These are phyloP conservation scores for Oryzias javanicus DNA, from an alignment of 2,113 vertebrate species.

Conservation along the genomic window DNA sequence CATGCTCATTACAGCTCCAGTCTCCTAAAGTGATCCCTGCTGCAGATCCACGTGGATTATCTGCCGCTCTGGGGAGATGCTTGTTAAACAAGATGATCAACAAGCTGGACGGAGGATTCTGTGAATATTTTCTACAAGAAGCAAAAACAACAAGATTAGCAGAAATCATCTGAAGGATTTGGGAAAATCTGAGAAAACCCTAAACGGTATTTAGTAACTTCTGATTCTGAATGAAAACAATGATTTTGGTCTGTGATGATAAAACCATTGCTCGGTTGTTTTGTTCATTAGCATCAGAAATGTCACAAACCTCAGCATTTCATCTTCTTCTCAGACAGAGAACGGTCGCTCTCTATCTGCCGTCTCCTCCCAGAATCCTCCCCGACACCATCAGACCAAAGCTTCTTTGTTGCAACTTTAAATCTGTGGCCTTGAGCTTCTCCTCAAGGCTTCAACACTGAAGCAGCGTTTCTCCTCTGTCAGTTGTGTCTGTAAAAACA, in stretches of 20 bases:
- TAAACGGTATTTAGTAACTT: no score
- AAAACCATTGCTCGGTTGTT: no score
- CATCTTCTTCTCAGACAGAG: no score
- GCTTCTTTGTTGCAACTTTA: conserved; percentile 22
- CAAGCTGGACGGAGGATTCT: conserved; percentile 1
- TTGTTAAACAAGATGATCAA: conserved; percentile 15
- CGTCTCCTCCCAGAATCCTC: not conserved
- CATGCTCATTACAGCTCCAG: no score
- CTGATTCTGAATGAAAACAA: no score
- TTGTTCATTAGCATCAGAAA: no score
- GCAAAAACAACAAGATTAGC: conserved; percentile 19
- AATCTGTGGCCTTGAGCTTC: conserved; percentile 10
- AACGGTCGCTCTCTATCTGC: no score
- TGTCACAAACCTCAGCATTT: no score
- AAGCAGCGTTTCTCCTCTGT: no score
- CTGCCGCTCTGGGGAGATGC: not conserved
- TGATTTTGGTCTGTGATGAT: no score
- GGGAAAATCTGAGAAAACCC: not conserved
- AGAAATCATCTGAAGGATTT: conserved; percentile 5
- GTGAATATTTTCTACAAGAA: not conserved
- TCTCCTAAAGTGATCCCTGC: no score
- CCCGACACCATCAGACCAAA: conserved; percentile 36
- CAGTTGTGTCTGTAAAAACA: not conserved
- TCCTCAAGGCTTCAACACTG: not conserved
- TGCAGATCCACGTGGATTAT: not conserved